Evolutionary conservation across 2,797 vertebrate genomes (phyloP).

Genomic region (Gallinago nigripennis): DNA sequence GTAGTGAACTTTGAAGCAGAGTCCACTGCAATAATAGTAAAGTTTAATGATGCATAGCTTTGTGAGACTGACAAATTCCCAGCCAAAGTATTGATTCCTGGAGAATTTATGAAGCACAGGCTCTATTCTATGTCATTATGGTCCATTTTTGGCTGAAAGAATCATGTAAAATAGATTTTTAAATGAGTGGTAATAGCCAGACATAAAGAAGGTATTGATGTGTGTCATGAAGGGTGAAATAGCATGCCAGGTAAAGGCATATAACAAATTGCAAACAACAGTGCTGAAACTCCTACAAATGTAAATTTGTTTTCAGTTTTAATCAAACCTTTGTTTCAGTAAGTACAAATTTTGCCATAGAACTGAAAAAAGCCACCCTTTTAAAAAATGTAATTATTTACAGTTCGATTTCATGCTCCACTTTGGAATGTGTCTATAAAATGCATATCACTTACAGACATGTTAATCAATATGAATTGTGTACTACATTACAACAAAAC

Average conservation of each 20-base stretch:
- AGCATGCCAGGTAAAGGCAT: slow-evolving; percentile 78
- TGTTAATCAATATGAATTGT: slow-evolving; percentile 78
- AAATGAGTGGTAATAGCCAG: slow-evolving; percentile 86
- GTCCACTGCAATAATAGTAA: slow-evolving; percentile 82
- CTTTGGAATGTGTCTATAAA: slow-evolving; percentile 75
- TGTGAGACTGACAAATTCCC: slow-evolving; percentile 84
- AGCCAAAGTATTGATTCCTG: slow-evolving; percentile 85
- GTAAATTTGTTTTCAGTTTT: slow-evolving; percentile 76
- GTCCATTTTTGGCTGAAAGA: slow-evolving; percentile 83
- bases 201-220: slow-evolving; percentile 85
- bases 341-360: slow-evolving; percentile 31
- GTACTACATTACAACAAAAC: slow-evolving; percentile 74
- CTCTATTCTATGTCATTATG: slow-evolving; percentile 81
- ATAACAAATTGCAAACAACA: slow-evolving; percentile 80
- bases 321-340: slow-evolving; percentile 72
- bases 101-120: slow-evolving; percentile 83
- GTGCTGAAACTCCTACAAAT: slow-evolving; percentile 67
- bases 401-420: slow-evolving; percentile 72
- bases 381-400: slow-evolving; percentile 71
- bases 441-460: slow-evolving; percentile 62
- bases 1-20: slow-evolving; percentile 81
- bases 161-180: slow-evolving; percentile 89
- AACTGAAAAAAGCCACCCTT: background rate
- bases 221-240: slow-evolving; percentile 84
- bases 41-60: slow-evolving; percentile 85